phyloP scores from a whole-genome alignment of 1,140 invertebrate species.

The Metaphire vulgaris region DNA sequence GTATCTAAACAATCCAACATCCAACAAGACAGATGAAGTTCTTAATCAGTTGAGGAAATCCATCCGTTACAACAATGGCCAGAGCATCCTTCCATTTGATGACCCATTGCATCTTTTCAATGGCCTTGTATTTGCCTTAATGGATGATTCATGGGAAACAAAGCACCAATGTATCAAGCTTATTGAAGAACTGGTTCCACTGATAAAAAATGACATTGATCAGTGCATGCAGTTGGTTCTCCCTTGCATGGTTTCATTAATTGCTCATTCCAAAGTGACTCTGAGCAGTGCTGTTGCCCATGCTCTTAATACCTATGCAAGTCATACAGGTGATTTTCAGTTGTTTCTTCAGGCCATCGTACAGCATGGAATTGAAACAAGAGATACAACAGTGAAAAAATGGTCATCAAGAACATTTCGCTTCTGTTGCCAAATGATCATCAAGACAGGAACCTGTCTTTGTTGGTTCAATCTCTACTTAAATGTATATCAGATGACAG shows the following conservation, averaged over 20 bases:
- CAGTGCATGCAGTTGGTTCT: conserved; percentile 45
- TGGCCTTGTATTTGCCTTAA: conserved; percentile 41
- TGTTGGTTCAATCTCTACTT: conserved; percentile 44
- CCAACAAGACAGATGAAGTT: conserved; percentile 44
- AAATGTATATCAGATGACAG: conserved; percentile 40
- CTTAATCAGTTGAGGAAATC: conserved; percentile 45
- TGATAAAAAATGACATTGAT: conserved; percentile 46
- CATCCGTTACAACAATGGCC: conserved; percentile 41
- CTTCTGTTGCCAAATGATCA: conserved; percentile 51
- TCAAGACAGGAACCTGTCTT: conserved; percentile 42
- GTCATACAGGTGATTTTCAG: conserved; percentile 42
- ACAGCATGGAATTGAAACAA: conserved; percentile 44
- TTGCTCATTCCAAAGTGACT: conserved; percentile 48
- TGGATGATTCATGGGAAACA: conserved; percentile 48
- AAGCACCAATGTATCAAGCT: conserved; percentile 48
- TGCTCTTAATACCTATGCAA: conserved; percentile 50
- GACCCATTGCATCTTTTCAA: conserved; percentile 45
- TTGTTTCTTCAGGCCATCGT: conserved; percentile 42
- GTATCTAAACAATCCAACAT: conserved; percentile 46
- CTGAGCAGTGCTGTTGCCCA: conserved; percentile 46
- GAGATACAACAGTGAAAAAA: conserved; percentile 42
- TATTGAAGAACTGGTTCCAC: conserved; percentile 47
- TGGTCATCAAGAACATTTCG: conserved; percentile 45
- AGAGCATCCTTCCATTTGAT: conserved; percentile 41
- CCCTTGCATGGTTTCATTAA: conserved; percentile 44